Percentiles rank a stretch among this genome's conserved stretches.
These are phyloP conservation scores for Acipenser ruthenus DNA, from an alignment of 2,797 vertebrate genomes.

Conservation along the genomic window DNA sequence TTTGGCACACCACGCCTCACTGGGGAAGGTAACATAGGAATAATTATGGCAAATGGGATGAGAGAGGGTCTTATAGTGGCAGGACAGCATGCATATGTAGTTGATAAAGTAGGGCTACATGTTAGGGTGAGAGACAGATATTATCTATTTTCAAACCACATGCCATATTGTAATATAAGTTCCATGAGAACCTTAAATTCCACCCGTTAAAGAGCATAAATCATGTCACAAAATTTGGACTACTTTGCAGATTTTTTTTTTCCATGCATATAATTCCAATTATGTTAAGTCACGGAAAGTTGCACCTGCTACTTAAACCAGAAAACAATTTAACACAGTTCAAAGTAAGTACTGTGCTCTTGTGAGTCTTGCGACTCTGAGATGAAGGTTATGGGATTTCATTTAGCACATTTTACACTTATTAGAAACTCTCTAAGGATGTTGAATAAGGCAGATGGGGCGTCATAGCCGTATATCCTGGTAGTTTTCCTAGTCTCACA, in stretches of 20 bases:
- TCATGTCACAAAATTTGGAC: slow-evolving; percentile 1
- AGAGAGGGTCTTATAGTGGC: too few relatives aligned
- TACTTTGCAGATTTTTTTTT: background rate
- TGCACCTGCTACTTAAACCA: slow-evolving; percentile 48
- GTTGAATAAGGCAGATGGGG: slow-evolving; percentile 33
- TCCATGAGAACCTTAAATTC: background rate
- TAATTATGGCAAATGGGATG: too few relatives aligned
- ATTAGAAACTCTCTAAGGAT: slow-evolving; percentile 22
- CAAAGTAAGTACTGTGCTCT: slow-evolving; percentile 31
- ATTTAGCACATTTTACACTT: slow-evolving; percentile 12
- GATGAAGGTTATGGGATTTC: slow-evolving; percentile 28
- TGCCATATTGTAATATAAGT: background rate
- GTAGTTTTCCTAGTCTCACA: slow-evolving; percentile 37
- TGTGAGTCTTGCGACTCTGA: slow-evolving; percentile 20
- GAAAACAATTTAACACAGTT: slow-evolving; percentile 35
- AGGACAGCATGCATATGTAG: too few relatives aligned
- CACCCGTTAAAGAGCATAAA: background rate
- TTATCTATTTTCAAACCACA: slow-evolving; percentile 1
- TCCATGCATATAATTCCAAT: slow-evolving; percentile 34
- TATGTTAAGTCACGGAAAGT: slow-evolving; percentile 35
- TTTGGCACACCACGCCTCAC: too few relatives aligned
- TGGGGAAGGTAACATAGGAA: too few relatives aligned
- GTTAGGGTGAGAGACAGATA: background rate
- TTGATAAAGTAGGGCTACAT: too few relatives aligned
- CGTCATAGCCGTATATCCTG: slow-evolving; percentile 43